These are phyloP conservation scores for Catharus fuscescens DNA, from an alignment of 2,113 vertebrate species.

Conservation along the genomic window DNA sequence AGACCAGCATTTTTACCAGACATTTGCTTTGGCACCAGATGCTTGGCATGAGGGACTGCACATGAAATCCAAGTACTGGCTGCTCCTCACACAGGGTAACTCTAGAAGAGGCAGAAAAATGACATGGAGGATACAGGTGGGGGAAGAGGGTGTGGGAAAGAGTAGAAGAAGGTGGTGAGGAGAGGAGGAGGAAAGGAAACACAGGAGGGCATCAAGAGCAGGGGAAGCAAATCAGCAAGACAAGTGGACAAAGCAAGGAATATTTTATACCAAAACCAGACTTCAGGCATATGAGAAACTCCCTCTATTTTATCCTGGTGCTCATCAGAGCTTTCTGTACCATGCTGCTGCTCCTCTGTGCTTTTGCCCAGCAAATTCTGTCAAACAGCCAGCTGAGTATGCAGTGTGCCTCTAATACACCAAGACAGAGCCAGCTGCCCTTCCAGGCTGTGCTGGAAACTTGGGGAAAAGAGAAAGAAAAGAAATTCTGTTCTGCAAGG, in stretches of 20 bases:
- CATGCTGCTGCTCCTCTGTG: background rate
- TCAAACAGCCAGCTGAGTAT: background rate
- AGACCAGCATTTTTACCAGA: slow-evolving; percentile 72
- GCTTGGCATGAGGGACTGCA: slow-evolving; percentile 60
- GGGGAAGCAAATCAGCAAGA: background rate
- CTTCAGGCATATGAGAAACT: background rate
- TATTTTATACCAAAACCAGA: background rate
- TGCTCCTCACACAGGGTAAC: background rate
- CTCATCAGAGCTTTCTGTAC: background rate
- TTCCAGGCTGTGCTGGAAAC: background rate
- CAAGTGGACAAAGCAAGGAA: background rate
- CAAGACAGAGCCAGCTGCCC: background rate
- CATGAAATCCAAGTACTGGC: slow-evolving; percentile 49
- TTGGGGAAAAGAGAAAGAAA: background rate
- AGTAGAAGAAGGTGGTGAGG: background rate
- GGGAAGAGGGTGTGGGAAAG: background rate
- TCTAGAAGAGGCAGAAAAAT: background rate
- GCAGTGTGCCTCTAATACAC: fast-evolving
- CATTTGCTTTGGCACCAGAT: slow-evolving; percentile 76
- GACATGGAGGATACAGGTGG: background rate
- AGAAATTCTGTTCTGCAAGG: background rate
- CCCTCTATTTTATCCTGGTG: background rate
- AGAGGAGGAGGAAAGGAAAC: background rate
- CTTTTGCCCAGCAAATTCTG: background rate
- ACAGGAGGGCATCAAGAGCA: background rate